phyloP scores from a whole-genome alignment of 2,113 vertebrate species.

The Corythornis madagascariensis region DNA sequence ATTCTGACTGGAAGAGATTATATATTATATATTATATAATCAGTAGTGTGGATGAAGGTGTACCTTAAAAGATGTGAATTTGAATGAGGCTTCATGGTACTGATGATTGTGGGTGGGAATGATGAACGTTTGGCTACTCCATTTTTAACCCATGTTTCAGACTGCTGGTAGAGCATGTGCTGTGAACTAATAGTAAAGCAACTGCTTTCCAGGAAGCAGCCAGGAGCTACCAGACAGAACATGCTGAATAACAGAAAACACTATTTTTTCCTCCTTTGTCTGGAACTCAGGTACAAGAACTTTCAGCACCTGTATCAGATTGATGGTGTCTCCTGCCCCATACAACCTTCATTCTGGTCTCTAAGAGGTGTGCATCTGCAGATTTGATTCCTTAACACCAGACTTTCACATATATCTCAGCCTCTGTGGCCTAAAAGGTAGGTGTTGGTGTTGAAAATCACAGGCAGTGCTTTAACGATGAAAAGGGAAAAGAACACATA shows the following conservation, averaged over 20 bases:
- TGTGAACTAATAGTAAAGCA: background rate
- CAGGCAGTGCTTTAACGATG: background rate
- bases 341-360: background rate
- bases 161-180: background rate
- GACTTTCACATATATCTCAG: background rate
- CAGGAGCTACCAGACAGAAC: background rate
- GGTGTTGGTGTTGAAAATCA: background rate
- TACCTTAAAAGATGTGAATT: background rate
- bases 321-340: background rate
- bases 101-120: background rate
- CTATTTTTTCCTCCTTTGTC: background rate
- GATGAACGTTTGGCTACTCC: background rate
- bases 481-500: background rate
- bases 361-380: background rate
- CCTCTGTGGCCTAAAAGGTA: background rate
- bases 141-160: background rate
- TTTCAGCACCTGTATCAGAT: background rate
- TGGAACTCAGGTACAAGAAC: background rate
- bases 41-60: background rate
- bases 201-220: background rate
- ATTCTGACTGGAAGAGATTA: background rate
- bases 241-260: background rate
- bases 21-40: background rate
- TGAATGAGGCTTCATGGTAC: background rate
- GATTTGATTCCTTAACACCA: background rate